phyloP scores from a whole-genome alignment of 2,113 vertebrate species.

The Myanophis thanlyinensis region DNA sequence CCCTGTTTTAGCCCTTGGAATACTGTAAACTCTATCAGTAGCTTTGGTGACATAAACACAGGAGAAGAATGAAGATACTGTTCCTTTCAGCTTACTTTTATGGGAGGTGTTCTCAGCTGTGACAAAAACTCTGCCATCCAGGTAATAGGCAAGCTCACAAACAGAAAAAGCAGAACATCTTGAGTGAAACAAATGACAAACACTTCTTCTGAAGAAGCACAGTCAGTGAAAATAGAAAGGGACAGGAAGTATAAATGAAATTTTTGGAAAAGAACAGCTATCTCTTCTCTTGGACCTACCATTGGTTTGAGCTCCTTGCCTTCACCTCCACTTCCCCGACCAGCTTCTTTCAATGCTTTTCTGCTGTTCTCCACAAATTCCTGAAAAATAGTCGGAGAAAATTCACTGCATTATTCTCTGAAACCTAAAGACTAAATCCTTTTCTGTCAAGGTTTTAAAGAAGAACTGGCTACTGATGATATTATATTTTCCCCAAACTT shows the following conservation, averaged over 20 bases:
- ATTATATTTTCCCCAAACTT: neutral
- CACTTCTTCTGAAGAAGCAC: slow-evolving; percentile 83
- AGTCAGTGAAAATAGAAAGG: slow-evolving; percentile 91
- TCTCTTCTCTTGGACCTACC: slow-evolving; percentile 92
- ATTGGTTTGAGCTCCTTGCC: slow-evolving; percentile 93
- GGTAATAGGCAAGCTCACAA: slow-evolving; percentile 90
- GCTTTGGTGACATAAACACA: slow-evolving; percentile 21
- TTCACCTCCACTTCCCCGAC: slow-evolving; percentile 78
- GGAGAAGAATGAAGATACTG: slow-evolving; percentile 29
- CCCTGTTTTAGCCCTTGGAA: slow-evolving; percentile 18
- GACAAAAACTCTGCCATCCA: slow-evolving; percentile 88
- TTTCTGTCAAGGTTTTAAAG: neutral
- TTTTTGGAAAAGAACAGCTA: slow-evolving; percentile 80
- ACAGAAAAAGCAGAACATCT: slow-evolving; percentile 92
- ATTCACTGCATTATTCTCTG: neutral
- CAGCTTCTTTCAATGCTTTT: slow-evolving; percentile 85
- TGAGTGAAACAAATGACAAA: slow-evolving; percentile 87
- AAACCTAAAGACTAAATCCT: neutral
- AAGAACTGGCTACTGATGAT: no score
- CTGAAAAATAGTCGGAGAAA: slow-evolving; percentile 71
- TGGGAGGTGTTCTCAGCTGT: slow-evolving; percentile 79
- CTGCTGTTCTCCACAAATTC: slow-evolving; percentile 97
- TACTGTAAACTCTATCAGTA: neutral
- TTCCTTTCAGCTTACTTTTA: slow-evolving; percentile 82
- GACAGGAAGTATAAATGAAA: slow-evolving; percentile 94